Evolutionary conservation across 2,797 vertebrate species (phyloP).

Genomic region (Crypturellus tataupa): DNA sequence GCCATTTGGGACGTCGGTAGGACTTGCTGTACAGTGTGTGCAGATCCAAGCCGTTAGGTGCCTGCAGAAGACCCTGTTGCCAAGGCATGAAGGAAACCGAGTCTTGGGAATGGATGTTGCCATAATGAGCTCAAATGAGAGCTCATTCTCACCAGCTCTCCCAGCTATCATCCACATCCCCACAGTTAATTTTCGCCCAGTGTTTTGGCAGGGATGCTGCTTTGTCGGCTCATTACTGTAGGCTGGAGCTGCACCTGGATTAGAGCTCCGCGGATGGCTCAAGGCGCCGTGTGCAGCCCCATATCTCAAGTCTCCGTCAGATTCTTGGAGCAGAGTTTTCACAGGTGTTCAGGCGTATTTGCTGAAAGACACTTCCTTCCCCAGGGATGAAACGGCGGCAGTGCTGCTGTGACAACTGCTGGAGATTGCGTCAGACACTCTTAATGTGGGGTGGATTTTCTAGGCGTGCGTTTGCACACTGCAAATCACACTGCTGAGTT

Average conservation of each 20-base stretch:
- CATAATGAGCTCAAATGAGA: neutral
- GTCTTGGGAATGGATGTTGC: neutral
- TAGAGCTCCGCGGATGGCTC: neutral
- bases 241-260: constrained; percentile 53
- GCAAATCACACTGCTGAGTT: neutral
- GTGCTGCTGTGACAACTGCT: neutral
- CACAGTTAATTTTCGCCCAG: constrained; percentile 5
- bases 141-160: neutral
- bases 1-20: neutral
- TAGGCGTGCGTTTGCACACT: neutral
- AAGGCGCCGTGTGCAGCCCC: neutral
- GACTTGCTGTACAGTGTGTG: neutral
- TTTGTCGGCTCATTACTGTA: neutral
- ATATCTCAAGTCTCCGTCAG: neutral
- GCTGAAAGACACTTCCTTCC: neutral
- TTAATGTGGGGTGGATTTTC: neutral
- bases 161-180: constrained; percentile 10
- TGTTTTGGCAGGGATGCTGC: neutral
- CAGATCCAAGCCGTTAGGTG: neutral
- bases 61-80: neutral
- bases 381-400: neutral
- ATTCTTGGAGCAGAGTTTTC: neutral
- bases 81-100: neutral
- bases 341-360: neutral
- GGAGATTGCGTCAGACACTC: neutral